Evolutionary conservation across 2,797 vertebrate species (phyloP).

Genomic region (Helostoma temminkii): DNA sequence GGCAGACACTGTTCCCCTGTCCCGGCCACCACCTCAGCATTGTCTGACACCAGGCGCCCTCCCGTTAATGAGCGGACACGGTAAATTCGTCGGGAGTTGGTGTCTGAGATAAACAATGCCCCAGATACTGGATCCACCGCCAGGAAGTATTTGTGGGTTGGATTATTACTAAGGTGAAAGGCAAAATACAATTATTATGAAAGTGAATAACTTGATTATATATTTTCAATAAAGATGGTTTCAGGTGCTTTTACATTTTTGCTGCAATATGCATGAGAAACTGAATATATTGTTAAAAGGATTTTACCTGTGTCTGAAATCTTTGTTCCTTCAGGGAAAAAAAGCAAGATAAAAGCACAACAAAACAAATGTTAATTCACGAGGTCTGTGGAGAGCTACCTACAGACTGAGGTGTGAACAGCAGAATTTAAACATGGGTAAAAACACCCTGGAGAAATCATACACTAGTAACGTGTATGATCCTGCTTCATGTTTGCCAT

Average conservation of each 20-base stretch:
- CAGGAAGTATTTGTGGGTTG: slow-evolving; percentile 98
- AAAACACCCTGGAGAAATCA: slow-evolving; percentile 67
- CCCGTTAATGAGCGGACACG: slow-evolving; percentile 91
- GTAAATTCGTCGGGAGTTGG: slow-evolving; percentile 96
- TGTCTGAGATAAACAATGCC: slow-evolving; percentile 95
- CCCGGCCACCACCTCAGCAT: slow-evolving; percentile 95
- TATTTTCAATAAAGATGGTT: slow-evolving; percentile 2
- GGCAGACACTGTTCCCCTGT: slow-evolving; percentile 96
- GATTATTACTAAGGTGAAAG: slow-evolving; percentile 90
- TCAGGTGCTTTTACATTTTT: background rate
- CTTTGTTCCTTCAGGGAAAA: slow-evolving; percentile 93
- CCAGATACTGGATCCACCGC: slow-evolving; percentile 97
- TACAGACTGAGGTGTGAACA: slow-evolving; percentile 67
- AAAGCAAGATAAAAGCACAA: slow-evolving; percentile 61
- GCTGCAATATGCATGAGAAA: background rate
- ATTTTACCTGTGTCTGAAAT: slow-evolving; percentile 99
- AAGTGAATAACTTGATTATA: background rate
- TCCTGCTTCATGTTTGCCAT: slow-evolving; percentile 33
- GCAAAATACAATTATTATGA: background rate
- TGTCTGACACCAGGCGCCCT: slow-evolving; percentile 90
- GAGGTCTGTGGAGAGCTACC: slow-evolving; percentile 56
- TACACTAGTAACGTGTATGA: slow-evolving; percentile 46
- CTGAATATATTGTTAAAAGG: slow-evolving; percentile 12
- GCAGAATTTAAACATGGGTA: slow-evolving; percentile 66
- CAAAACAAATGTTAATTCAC: slow-evolving; percentile 77